Conservation (phyloP, 2,797 vertebrate species). For the Picus viridis region DNA sequence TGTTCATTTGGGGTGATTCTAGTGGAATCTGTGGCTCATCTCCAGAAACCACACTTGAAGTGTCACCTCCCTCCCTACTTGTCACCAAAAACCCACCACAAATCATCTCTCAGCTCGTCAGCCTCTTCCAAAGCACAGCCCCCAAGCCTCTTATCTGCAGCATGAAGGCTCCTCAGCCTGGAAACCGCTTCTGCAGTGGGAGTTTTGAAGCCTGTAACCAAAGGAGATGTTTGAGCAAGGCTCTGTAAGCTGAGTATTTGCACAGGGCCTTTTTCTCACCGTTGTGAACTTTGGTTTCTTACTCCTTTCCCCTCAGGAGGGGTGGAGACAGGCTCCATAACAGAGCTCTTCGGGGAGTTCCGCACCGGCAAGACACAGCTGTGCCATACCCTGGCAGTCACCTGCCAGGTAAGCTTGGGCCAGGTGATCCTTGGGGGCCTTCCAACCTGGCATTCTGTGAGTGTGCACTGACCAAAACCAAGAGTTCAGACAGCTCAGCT, state of each 20-base stretch:
- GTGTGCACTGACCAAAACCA: not conserved
- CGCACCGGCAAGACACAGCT: slow-evolving; percentile 97
- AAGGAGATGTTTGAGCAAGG: not conserved
- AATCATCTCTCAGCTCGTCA: not conserved
- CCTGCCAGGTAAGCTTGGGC: slow-evolving; percentile 87
- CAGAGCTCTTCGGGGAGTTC: slow-evolving; percentile 98
- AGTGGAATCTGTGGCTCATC: rapidly evolving
- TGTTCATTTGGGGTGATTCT: not conserved
- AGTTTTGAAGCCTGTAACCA: not conserved
- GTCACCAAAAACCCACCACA: not conserved
- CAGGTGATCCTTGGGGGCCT: too few species aligned
- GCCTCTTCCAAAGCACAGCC: not conserved
- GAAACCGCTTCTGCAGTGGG: not conserved
- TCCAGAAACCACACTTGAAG: not conserved
- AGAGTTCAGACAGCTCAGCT: too few species aligned
- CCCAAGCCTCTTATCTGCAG: not conserved
- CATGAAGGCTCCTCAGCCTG: not conserved
- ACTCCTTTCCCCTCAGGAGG: slow-evolving; percentile 83
- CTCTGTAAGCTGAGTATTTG: not conserved
- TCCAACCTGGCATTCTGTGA: too few species aligned
- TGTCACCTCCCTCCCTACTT: not conserved
- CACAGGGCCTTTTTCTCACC: not conserved
- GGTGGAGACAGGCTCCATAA: slow-evolving; percentile 97
- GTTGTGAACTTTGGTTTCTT: not conserved
- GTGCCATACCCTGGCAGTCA: slow-evolving; percentile 96